These are phyloP conservation scores for Cremastinae sp. DNA, from an alignment of 2,888 invertebrate species.

Conservation along the genomic window DNA sequence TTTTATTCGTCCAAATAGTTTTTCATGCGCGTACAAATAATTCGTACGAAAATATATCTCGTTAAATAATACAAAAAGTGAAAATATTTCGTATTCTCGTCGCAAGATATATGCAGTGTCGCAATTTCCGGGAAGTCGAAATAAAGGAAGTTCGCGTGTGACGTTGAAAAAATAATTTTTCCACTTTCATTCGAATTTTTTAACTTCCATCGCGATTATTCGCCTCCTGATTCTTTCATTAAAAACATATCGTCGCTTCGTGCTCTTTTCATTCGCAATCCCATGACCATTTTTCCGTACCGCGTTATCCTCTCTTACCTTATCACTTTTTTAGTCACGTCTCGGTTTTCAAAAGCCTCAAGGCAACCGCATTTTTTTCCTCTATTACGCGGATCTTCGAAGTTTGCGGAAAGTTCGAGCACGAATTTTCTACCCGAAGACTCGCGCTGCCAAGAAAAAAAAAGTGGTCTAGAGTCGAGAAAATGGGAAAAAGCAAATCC, in stretches of 20 bases:
- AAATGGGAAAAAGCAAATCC: background rate
- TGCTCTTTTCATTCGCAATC: background rate
- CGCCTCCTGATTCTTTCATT: background rate
- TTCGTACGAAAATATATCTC: background rate
- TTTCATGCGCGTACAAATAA: background rate
- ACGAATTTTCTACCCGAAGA: background rate
- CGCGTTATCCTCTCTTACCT: background rate
- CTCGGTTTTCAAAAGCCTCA: background rate
- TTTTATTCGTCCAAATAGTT: background rate
- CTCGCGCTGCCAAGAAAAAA: too few species aligned
- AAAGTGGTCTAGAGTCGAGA: too few species aligned
- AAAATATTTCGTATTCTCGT: conserved; percentile 1
- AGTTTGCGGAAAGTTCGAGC: conserved; percentile 24
- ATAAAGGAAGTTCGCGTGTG: conserved; percentile 31
- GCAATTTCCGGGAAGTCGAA: conserved; percentile 15
- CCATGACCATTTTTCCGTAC: background rate
- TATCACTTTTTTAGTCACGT: conserved; percentile 5
- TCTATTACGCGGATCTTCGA: conserved; percentile 26
- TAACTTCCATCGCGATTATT: conserved; percentile 5
- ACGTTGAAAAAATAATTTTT: conserved; percentile 21
- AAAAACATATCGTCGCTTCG: conserved; percentile 3
- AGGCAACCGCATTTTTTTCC: conserved; percentile 30
- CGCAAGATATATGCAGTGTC: conserved; percentile 10
- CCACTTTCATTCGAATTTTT: conserved; percentile 36
- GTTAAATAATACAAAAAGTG: conserved; percentile 6